A percentile compares a stretch with the other conserved stretches of the same genome.
Evolutionary conservation across 2,797 vertebrate species (phyloP).

Genomic region (Poecilia picta): DNA sequence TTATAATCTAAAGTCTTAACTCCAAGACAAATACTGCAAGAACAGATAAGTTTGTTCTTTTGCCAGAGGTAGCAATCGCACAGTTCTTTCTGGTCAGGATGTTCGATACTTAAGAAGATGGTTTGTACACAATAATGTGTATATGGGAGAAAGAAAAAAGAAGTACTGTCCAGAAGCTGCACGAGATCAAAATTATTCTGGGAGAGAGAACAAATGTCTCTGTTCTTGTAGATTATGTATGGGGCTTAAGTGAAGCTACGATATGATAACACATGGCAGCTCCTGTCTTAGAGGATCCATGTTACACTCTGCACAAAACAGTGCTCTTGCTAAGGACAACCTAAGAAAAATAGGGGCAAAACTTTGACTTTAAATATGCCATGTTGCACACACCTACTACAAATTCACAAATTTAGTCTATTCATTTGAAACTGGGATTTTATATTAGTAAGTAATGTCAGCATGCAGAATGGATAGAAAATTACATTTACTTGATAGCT

Average conservation of each 20-base stretch:
- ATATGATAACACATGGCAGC: background rate
- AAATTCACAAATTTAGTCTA: background rate
- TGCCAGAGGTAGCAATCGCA: background rate
- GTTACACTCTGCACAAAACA: background rate
- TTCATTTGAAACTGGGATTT: background rate
- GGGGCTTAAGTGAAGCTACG: background rate
- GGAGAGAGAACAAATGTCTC: background rate
- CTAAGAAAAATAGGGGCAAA: background rate
- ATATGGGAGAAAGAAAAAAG: background rate
- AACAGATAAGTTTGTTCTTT: background rate
- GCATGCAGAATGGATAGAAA: background rate
- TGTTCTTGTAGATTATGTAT: background rate
- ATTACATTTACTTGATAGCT: background rate
- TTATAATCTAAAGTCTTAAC: background rate
- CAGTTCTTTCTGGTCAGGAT: background rate
- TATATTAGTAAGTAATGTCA: background rate
- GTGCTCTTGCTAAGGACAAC: background rate
- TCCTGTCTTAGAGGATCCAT: background rate
- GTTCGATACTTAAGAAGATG: background rate
- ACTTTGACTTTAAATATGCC: background rate
- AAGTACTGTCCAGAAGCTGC: background rate
- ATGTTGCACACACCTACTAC: background rate
- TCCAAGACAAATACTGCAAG: background rate
- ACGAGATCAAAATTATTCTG: background rate
- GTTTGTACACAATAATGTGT: background rate